These are phyloP conservation scores for Corapipo altera DNA, from an alignment of 2,113 vertebrate genomes.

Conservation along the genomic window DNA sequence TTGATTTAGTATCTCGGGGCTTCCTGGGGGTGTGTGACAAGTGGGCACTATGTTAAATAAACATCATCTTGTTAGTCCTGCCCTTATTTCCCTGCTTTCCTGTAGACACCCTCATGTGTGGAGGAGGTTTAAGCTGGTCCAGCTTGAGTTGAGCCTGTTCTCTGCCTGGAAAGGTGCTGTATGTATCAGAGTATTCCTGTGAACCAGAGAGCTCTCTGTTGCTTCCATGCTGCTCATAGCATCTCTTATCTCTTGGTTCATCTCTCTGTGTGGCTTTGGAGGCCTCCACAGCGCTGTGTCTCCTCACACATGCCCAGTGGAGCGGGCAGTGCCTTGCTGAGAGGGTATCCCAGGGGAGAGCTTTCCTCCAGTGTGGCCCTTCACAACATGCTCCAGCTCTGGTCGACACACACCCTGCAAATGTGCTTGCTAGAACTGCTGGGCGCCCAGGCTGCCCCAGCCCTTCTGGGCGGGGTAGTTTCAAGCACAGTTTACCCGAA, in stretches of 20 bases:
- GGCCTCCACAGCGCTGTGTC: accelerated
- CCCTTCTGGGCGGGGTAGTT: constrained; percentile 63
- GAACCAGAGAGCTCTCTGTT: not conserved
- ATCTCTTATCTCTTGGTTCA: not conserved
- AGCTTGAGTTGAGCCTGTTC: not conserved
- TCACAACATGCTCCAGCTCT: not conserved
- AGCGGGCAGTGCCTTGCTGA: not conserved
- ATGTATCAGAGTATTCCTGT: accelerated
- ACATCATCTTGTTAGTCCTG: not conserved
- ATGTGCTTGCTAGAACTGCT: accelerated
- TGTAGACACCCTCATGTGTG: not conserved
- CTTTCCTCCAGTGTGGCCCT: not conserved
- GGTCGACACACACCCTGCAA: not conserved
- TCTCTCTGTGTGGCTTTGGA: not conserved
- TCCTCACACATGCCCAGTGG: not conserved
- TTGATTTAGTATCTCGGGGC: not conserved
- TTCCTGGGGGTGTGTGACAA: not conserved
- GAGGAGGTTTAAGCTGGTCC: not conserved
- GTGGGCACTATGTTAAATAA: not conserved
- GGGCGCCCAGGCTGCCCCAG: not conserved
- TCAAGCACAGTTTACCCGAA: constrained; percentile 51
- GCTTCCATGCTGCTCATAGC: accelerated
- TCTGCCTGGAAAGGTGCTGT: not conserved
- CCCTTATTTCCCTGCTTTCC: not conserved
- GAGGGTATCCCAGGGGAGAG: not conserved